Evolutionary conservation across 2,888 invertebrate genomes (phyloP).

Genomic region (Latrodectus hesperus): DNA sequence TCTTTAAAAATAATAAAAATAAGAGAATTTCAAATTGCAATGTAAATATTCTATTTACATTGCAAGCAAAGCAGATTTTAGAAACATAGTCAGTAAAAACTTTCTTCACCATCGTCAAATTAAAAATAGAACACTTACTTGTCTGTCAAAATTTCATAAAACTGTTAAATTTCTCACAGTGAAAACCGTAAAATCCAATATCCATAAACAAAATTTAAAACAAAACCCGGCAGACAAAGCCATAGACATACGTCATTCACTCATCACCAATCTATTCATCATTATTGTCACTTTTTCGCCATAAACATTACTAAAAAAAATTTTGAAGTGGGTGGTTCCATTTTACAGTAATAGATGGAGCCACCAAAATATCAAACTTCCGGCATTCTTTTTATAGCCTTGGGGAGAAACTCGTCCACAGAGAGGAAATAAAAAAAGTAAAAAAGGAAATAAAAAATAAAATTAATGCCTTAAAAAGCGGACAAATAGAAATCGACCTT

Average conservation of each 20-base stretch:
- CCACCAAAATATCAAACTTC: slow-evolving; percentile 4
- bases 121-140: too few species aligned
- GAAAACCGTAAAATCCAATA: too few species aligned
- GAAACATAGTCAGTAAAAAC: too few species aligned
- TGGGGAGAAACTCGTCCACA: slow-evolving; percentile 2
- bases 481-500: slow-evolving; percentile 38
- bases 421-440: background rate
- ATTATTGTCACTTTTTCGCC: background rate
- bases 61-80: too few species aligned
- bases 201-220: too few species aligned
- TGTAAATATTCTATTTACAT: too few species aligned
- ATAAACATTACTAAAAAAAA: background rate
- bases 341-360: slow-evolving; percentile 2
- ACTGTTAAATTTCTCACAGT: too few species aligned
- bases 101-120: too few species aligned
- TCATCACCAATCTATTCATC: background rate
- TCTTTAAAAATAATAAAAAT: too few species aligned
- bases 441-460: background rate
- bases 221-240: too few species aligned
- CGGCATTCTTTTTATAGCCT: background rate
- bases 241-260: background rate
- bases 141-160: too few species aligned
- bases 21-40: too few species aligned
- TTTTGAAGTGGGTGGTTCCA: background rate
- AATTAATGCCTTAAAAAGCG: background rate